These are phyloP conservation scores for Tyrannus savana DNA, from an alignment of 2,113 vertebrate species.

Conservation along the genomic window DNA sequence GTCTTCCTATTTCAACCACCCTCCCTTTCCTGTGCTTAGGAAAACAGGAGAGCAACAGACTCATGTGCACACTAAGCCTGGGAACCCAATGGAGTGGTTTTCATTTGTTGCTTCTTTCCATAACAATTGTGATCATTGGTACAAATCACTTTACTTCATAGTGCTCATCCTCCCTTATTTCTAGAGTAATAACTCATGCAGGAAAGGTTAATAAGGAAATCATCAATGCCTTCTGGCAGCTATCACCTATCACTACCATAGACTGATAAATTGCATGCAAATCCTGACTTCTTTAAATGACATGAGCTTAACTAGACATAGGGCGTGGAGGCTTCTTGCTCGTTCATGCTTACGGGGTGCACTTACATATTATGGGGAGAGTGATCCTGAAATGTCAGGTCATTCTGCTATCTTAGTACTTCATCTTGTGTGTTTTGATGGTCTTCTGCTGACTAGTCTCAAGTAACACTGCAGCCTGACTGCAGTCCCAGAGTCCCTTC, in stretches of 20 bases:
- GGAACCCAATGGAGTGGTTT: neutral
- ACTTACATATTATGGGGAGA: neutral
- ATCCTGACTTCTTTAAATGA: neutral
- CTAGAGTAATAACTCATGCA: neutral
- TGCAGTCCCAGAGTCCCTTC: neutral
- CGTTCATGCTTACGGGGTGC: neutral
- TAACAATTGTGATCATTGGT: neutral
- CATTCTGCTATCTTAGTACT: neutral
- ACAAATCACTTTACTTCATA: neutral
- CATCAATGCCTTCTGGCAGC: neutral
- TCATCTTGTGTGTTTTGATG: neutral
- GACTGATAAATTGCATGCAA: neutral
- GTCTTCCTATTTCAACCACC: neutral
- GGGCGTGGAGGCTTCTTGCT: neutral
- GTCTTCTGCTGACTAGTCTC: neutral
- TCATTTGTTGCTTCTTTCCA: neutral
- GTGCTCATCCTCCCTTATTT: neutral
- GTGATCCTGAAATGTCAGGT: neutral
- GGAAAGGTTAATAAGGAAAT: neutral
- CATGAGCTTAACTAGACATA: neutral
- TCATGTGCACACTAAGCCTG: neutral
- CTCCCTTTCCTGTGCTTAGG: neutral
- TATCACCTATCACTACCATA: neutral
- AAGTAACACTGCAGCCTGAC: neutral
- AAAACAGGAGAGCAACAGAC: neutral